These are phyloP conservation scores for Antheraea mylitta DNA, from an alignment of 1,140 invertebrate species.

Conservation along the genomic window DNA sequence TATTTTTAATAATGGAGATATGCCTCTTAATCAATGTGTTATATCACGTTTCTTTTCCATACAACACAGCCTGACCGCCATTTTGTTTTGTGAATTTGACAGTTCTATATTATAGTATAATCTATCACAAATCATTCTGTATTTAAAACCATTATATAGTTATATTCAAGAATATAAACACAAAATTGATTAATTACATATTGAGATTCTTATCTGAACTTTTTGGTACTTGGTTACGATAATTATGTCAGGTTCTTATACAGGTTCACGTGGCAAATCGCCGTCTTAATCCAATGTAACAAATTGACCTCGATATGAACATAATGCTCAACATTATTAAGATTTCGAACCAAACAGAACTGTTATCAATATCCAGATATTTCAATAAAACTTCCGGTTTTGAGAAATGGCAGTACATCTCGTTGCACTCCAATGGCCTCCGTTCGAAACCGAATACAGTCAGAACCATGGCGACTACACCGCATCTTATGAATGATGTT, in stretches of 20 bases:
- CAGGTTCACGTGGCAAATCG: constrained; percentile 76
- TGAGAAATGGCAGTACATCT: constrained; percentile 81
- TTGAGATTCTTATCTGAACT: not conserved
- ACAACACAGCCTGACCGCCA: not conserved
- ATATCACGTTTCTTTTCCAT: not conserved
- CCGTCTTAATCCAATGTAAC: constrained; percentile 78
- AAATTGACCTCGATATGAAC: constrained; percentile 76
- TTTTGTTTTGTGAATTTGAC: not conserved
- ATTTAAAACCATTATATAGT: not conserved
- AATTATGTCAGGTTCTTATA: not conserved
- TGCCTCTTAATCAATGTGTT: not conserved
- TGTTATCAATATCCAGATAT: constrained; percentile 78
- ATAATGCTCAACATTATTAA: constrained; percentile 73
- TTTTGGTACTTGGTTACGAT: not conserved
- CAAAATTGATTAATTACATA: not conserved
- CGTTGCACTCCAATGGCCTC: constrained; percentile 78
- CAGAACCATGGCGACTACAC: constrained; percentile 80
- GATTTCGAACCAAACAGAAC: constrained; percentile 79
- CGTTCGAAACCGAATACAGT: constrained; percentile 81
- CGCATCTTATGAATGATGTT: constrained; percentile 81
- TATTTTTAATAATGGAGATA: not conserved
- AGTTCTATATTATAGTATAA: not conserved
- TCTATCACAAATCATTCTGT: not conserved
- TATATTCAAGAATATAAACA: too few relatives aligned
- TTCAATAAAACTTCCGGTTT: constrained; percentile 80